These are phyloP conservation scores for Scelioninae gen. 2 DNA, from an alignment of 2,888 invertebrate species.

Conservation along the genomic window DNA sequence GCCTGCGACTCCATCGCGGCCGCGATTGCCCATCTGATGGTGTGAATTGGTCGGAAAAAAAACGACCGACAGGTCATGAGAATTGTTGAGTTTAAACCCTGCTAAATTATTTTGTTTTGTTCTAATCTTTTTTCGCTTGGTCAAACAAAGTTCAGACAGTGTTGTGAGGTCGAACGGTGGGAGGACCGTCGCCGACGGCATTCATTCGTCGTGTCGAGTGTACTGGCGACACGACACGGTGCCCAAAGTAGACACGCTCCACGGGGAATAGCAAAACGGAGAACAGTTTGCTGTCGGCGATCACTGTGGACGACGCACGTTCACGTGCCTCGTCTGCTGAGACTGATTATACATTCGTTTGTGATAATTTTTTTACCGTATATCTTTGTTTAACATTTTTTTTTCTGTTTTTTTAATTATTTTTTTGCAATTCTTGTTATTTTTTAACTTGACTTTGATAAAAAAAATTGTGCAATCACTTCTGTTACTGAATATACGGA, in stretches of 20 bases:
- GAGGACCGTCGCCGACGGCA: constrained; percentile 16
- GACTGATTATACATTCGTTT: background rate
- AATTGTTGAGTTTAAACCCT: constrained; percentile 64
- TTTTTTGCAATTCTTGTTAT: background rate
- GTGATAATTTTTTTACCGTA: background rate
- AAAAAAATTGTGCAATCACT: no score
- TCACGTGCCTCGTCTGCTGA: background rate
- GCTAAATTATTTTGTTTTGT: constrained; percentile 15
- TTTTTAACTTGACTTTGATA: no score
- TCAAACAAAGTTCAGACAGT: constrained; percentile 18
- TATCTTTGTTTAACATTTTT: no score
- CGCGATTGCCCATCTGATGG: constrained; percentile 74
- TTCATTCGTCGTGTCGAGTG: constrained; percentile 21
- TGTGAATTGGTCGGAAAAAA: constrained; percentile 69
- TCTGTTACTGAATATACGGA: no score
- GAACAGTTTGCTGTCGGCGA: background rate
- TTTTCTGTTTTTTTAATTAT: background rate
- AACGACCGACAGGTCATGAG: constrained; percentile 73
- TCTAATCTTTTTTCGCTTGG: constrained; percentile 7
- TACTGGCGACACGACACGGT: constrained; percentile 7
- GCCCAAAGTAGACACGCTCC: constrained; percentile 17
- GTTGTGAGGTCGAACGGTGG: no score
- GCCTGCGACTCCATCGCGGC: constrained; percentile 74
- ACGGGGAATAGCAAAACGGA: constrained; percentile 15
- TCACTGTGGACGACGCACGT: constrained; percentile 15